These are phyloP conservation scores for Pachydiplax longipennis DNA, from an alignment of 2,888 invertebrate genomes.

Conservation along the genomic window DNA sequence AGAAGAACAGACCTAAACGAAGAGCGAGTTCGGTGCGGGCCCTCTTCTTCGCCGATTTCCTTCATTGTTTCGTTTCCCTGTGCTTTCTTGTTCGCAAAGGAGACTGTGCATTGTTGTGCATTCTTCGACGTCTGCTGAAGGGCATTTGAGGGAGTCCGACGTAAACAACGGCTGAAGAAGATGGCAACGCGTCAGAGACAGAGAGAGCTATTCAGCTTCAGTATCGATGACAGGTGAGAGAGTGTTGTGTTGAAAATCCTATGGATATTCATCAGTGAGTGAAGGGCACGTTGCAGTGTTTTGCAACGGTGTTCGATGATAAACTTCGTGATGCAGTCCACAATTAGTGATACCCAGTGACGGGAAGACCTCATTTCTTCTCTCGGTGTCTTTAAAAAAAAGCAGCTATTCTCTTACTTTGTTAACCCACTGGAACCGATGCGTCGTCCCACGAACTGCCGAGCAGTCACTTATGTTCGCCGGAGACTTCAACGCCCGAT, in stretches of 20 bases:
- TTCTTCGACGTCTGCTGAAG: not conserved
- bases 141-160: not conserved
- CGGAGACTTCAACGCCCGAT: slow-evolving; percentile 12
- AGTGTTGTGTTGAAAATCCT: not conserved
- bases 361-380: not conserved
- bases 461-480: not conserved
- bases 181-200: slow-evolving; percentile 37
- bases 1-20: not conserved
- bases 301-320: not conserved
- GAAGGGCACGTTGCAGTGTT: not conserved
- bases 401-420: not conserved
- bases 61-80: not conserved
- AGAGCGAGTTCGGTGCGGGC: not conserved
- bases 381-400: not conserved
- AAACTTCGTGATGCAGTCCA: not conserved
- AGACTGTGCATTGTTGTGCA: not conserved
- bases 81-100: not conserved
- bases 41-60: not conserved
- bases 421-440: not conserved
- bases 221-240: slow-evolving; percentile 39
- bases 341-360: not conserved
- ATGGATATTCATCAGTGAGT: not conserved
- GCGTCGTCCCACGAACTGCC: not conserved
- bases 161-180: not conserved
- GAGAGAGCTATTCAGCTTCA: slow-evolving; percentile 42